phyloP scores from a whole-genome alignment of 2,113 vertebrate species.

The Sitta europaea region DNA sequence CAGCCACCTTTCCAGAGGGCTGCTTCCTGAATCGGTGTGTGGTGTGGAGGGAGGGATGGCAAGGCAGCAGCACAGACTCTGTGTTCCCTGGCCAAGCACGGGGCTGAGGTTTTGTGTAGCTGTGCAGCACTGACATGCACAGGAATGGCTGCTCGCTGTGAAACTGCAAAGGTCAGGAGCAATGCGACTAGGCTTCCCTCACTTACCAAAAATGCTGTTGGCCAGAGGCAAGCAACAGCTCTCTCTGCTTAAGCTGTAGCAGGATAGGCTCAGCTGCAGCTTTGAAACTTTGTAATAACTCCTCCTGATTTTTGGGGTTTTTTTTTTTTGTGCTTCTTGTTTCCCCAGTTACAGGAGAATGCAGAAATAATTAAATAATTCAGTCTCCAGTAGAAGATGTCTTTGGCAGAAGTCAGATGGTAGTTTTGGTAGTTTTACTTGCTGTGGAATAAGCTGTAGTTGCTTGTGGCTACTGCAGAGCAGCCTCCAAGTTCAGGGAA shows the following conservation, averaged over 20 bases:
- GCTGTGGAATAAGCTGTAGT: not conserved
- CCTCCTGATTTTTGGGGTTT: not conserved
- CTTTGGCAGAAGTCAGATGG: not conserved
- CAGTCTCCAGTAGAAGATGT: not conserved
- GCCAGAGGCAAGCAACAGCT: not conserved
- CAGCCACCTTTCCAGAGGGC: not conserved
- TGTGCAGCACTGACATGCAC: not conserved
- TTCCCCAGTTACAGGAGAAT: not conserved
- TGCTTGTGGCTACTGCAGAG: not conserved
- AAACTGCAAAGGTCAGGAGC: not conserved
- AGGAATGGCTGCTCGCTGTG: not conserved
- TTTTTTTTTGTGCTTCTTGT: not conserved
- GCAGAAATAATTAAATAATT: not conserved
- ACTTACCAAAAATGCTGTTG: not conserved
- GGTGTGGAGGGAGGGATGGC: not conserved
- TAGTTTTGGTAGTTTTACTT: not conserved
- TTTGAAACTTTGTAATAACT: not conserved
- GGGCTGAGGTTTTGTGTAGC: not conserved
- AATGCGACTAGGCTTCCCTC: accelerated
- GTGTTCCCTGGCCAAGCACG: not conserved
- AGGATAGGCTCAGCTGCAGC: not conserved
- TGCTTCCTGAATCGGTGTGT: accelerated
- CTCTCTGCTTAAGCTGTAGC: not conserved
- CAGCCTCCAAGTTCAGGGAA: not conserved
- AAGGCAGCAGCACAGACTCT: not conserved